Percentiles rank a stretch among this genome's conserved stretches.
Evolutionary conservation across 2,888 invertebrate genomes (phyloP).

Genomic region (Rhagonycha fulva): DNA sequence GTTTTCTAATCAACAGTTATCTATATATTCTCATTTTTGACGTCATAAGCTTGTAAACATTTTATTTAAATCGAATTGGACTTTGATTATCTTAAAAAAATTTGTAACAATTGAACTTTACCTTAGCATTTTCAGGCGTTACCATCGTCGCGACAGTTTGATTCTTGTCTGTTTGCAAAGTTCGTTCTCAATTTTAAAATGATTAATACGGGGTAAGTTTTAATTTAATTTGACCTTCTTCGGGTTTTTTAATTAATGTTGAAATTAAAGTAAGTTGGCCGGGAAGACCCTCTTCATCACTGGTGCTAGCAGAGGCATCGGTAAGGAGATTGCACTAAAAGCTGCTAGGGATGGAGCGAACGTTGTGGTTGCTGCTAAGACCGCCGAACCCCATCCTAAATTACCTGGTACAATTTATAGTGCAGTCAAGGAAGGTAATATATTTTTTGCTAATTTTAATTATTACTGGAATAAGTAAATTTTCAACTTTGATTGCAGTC

Average conservation of each 20-base stretch:
- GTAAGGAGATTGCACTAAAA: slow-evolving; percentile 92
- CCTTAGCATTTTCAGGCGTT: not conserved
- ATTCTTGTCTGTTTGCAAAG: not conserved
- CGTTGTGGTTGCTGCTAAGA: slow-evolving; percentile 90
- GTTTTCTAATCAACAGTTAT: not conserved
- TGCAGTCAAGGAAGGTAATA: slow-evolving; percentile 85
- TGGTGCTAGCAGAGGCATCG: slow-evolving; percentile 95
- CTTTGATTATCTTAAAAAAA: not conserved
- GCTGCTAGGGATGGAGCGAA: slow-evolving; percentile 92
- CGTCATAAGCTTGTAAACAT: not conserved
- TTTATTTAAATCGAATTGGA: not conserved
- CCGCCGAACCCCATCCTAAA: slow-evolving; percentile 87
- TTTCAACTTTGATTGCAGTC: slow-evolving; percentile 60
- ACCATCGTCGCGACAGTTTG: not conserved
- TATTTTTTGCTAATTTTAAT: not conserved
- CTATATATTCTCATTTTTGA: not conserved
- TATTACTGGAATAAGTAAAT: not conserved
- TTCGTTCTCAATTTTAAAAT: not conserved
- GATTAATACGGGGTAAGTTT: slow-evolving; percentile 9
- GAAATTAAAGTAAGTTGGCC: slow-evolving; percentile 66
- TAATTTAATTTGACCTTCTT: not conserved
- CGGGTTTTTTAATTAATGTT: not conserved
- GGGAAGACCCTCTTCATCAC: slow-evolving; percentile 94
- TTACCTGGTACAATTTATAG: slow-evolving; percentile 90
- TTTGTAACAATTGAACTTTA: not conserved